A percentile compares a stretch with the other conserved stretches of the same genome.
Conservation (phyloP, 1,140 invertebrate species). For the Drosophila sturtevanti region DNA sequence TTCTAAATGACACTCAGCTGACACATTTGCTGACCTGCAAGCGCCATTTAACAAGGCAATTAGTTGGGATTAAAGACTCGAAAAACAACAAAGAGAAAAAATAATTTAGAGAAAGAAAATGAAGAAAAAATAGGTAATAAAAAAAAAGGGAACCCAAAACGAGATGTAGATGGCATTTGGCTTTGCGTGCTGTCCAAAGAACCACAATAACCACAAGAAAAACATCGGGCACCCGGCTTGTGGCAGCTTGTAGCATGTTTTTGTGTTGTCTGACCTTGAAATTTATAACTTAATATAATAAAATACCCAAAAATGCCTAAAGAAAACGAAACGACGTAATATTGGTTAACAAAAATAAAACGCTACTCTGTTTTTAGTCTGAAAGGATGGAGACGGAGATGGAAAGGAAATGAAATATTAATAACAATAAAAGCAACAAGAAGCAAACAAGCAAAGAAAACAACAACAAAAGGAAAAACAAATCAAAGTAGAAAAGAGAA, state of each 20-base stretch:
- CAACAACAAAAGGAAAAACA: conserved; percentile 9
- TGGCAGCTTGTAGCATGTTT: conserved; percentile 42
- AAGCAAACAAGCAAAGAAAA: conserved; percentile 28
- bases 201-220: conserved; percentile 12
- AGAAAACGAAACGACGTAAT: conserved; percentile 38
- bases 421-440: conserved; percentile 59
- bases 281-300: conserved; percentile 66
- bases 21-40: conserved; percentile 13
- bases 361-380: conserved; percentile 41
- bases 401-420: conserved; percentile 60
- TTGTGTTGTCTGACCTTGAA: conserved; percentile 70
- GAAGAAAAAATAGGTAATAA: neutral
- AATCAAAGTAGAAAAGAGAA: neutral
- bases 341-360: conserved; percentile 38
- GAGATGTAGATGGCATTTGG: conserved; percentile 13
- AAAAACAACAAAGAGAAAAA: conserved; percentile 5
- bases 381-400: neutral
- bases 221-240: conserved; percentile 39
- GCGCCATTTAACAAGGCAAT: conserved; percentile 18
- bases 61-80: conserved; percentile 21
- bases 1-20: conserved; percentile 16
- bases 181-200: conserved; percentile 15
- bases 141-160: neutral
- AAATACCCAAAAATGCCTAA: conserved; percentile 31
- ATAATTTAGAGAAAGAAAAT: neutral